Percentiles rank a stretch among this genome's conserved stretches.
These are phyloP conservation scores for Oostethus manadensis DNA, from an alignment of 2,113 vertebrate species.

Conservation along the genomic window DNA sequence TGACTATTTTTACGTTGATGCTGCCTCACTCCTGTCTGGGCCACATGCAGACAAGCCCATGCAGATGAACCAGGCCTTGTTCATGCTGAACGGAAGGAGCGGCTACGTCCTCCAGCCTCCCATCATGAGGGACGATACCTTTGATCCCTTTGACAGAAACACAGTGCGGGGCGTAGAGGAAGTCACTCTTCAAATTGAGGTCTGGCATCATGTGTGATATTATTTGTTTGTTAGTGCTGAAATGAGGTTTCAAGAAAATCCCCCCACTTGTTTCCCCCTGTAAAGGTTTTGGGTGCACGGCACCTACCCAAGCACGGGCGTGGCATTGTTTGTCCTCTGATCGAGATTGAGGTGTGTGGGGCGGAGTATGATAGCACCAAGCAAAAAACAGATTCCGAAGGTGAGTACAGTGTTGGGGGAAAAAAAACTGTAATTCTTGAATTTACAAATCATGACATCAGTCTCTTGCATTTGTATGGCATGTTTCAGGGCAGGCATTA, in stretches of 20 bases:
- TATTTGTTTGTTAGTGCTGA: not conserved
- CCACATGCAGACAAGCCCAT: slow-evolving; percentile 87
- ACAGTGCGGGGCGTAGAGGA: slow-evolving; percentile 80
- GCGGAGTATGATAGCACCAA: slow-evolving; percentile 90
- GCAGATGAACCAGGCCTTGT: slow-evolving; percentile 99
- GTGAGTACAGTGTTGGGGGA: slow-evolving; percentile 54
- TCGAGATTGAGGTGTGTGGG: slow-evolving; percentile 94
- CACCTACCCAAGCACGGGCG: slow-evolving; percentile 95
- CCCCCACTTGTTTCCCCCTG: not conserved
- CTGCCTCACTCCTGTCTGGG: not conserved
- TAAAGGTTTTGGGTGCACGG: slow-evolving; percentile 88
- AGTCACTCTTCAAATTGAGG: slow-evolving; percentile 81
- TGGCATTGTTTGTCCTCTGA: slow-evolving; percentile 92
- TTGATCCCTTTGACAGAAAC: slow-evolving; percentile 91
- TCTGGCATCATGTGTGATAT: slow-evolving; percentile 11
- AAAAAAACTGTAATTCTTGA: not conserved
- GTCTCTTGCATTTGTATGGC: too few relatives aligned
- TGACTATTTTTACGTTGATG: not conserved
- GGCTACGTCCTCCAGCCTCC: slow-evolving; percentile 90
- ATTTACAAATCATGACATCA: not conserved
- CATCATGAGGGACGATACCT: slow-evolving; percentile 90
- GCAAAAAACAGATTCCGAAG: slow-evolving; percentile 92
- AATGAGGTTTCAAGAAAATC: not conserved
- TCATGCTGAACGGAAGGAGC: slow-evolving; percentile 87
- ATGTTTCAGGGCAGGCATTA: too few relatives aligned